Evolutionary conservation across 2,888 invertebrate genomes (phyloP).

Genomic region (Heliconius hortense): DNA sequence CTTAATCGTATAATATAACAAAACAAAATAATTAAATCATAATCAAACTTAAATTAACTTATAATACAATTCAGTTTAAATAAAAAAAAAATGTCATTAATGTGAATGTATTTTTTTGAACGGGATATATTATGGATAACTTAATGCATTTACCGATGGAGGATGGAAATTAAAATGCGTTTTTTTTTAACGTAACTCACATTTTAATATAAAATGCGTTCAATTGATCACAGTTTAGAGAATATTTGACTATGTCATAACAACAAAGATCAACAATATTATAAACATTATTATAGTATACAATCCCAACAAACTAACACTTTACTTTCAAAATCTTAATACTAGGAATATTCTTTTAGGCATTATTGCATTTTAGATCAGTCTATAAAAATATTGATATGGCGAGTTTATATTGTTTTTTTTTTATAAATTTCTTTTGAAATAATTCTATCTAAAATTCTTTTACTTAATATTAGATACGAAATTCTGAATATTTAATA

Average conservation of each 20-base stretch:
- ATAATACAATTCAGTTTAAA: background rate
- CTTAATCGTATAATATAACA: slow-evolving; percentile 29
- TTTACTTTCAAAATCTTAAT: slow-evolving; percentile 11
- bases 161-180: slow-evolving; percentile 65
- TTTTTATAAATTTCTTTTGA: slow-evolving; percentile 8
- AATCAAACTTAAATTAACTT: slow-evolving; percentile 12
- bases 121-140: slow-evolving; percentile 29
- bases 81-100: background rate
- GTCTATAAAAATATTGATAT: slow-evolving; percentile 36
- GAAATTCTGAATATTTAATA: slow-evolving; percentile 5
- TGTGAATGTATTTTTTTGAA: slow-evolving; percentile 24
- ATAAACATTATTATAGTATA: slow-evolving; percentile 28
- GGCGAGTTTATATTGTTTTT: background rate
- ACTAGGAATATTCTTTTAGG: slow-evolving; percentile 17
- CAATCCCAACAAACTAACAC: slow-evolving; percentile 35
- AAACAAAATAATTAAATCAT: slow-evolving; percentile 22
- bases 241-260: slow-evolving; percentile 31
- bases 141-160: slow-evolving; percentile 32
- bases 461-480: background rate
- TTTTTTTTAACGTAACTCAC: slow-evolving; percentile 57
- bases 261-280: slow-evolving; percentile 40
- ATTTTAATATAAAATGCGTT: slow-evolving; percentile 80
- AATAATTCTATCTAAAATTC: background rate
- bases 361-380: slow-evolving; percentile 31
- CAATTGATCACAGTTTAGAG: slow-evolving; percentile 66